A percentile compares a stretch with the other conserved stretches of the same genome.
Conservation (phyloP, 2,113 vertebrate species). For the Heloderma charlesbogerti region DNA sequence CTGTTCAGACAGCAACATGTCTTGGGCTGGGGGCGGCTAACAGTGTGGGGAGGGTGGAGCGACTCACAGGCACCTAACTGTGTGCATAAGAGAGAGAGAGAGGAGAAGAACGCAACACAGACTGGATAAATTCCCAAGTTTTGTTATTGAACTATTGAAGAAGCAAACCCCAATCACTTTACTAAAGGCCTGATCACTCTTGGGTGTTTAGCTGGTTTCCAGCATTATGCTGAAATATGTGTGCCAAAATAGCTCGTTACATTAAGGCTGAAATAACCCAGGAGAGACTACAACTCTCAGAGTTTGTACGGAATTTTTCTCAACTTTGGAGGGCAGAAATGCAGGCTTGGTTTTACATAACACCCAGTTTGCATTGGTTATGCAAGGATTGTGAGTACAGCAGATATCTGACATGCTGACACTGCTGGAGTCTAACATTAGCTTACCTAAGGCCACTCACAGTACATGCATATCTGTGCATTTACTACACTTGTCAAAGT, state of each 20-base stretch:
- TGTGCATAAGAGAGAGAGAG: background rate
- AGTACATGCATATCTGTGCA: background rate
- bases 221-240: background rate
- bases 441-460: background rate
- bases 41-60: background rate
- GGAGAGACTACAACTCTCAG: background rate
- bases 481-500: background rate
- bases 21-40: too few relatives aligned
- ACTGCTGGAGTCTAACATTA: background rate
- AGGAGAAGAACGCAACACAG: background rate
- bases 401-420: background rate
- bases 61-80: background rate
- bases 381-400: constrained; percentile 3
- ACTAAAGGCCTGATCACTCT: background rate
- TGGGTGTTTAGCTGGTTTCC: background rate
- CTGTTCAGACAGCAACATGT: too few relatives aligned
- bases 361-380: background rate
- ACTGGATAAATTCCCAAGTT: background rate
- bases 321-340: background rate
- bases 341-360: background rate
- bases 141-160: background rate
- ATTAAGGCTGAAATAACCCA: background rate
- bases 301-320: constrained; percentile 2
- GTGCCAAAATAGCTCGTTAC: background rate
- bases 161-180: background rate